Conservation (phyloP, 2,888 invertebrate species). For the Cryptocephalus moraei region DNA sequence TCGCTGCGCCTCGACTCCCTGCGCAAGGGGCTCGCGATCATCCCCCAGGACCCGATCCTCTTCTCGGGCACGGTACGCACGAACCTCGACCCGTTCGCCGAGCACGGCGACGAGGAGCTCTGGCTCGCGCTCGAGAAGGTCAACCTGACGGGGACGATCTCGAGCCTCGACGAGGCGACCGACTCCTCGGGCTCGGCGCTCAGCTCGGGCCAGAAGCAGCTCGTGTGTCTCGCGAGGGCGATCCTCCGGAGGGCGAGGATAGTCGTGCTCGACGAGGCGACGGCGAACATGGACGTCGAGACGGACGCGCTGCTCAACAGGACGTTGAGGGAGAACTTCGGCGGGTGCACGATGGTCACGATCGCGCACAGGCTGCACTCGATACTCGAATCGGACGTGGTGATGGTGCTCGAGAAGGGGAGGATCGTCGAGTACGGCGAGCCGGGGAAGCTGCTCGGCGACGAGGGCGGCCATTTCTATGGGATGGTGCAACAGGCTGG, state of each 20-base stretch:
- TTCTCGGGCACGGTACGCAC: conserved; percentile 78
- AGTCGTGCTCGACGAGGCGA: conserved; percentile 45
- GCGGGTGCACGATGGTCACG: conserved; percentile 44
- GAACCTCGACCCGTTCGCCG: conserved; percentile 80
- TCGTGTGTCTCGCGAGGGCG: conserved; percentile 45
- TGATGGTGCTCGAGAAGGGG: conserved; percentile 44
- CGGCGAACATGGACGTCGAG: conserved; percentile 43
- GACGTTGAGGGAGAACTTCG: conserved; percentile 43
- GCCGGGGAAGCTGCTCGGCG: conserved; percentile 40
- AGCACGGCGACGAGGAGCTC: conserved; percentile 62
- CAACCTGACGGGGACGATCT: conserved; percentile 58
- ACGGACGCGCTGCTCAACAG: conserved; percentile 43
- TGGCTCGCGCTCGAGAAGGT: conserved; percentile 68
- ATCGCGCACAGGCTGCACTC: conserved; percentile 37
- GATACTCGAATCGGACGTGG: conserved; percentile 42
- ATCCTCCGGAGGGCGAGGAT: conserved; percentile 40
- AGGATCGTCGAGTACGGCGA: conserved; percentile 24
- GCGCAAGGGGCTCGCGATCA: conserved; percentile 67
- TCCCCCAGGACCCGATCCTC: conserved; percentile 76
- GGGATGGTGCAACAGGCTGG: conserved; percentile 61
- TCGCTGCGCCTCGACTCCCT: conserved; percentile 61
- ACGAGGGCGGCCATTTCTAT: conserved; percentile 51
- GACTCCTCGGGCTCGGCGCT: conserved; percentile 25
- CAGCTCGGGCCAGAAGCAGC: conserved; percentile 46
- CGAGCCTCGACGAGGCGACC: conserved; percentile 41